Conservation (phyloP, 2,888 invertebrate genomes). For the Mystacides longicornis region DNA sequence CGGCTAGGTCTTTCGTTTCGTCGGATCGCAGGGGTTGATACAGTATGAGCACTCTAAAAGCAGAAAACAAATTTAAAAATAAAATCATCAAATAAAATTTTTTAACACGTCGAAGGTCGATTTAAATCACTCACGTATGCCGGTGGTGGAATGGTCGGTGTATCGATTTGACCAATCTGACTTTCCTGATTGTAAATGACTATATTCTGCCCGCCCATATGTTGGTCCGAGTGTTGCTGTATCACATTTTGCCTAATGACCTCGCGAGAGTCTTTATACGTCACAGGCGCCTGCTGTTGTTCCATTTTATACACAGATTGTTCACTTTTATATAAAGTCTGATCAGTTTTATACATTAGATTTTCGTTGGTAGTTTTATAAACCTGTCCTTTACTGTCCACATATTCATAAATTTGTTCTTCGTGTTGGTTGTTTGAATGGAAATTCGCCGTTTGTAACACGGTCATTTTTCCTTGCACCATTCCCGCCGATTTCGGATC, state of each 20-base stretch:
- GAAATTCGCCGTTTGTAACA: neutral
- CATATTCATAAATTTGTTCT: slow-evolving; percentile 26
- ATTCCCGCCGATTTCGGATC: slow-evolving; percentile 9
- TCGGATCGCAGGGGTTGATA: slow-evolving; percentile 27
- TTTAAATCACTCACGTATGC: slow-evolving; percentile 21
- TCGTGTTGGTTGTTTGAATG: neutral
- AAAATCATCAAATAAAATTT: neutral
- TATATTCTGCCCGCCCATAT: slow-evolving; percentile 4
- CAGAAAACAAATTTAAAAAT: neutral
- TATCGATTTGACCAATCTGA: neutral
- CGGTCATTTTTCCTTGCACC: slow-evolving; percentile 10
- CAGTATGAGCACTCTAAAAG: neutral
- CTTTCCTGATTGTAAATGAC: neutral
- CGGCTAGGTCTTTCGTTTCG: slow-evolving; percentile 44
- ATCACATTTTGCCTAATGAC: neutral
- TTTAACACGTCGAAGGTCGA: no score
- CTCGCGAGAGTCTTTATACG: neutral
- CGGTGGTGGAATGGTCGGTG: slow-evolving; percentile 10
- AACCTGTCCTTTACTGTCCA: slow-evolving; percentile 30
- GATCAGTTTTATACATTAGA: slow-evolving; percentile 2
- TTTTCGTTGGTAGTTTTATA: slow-evolving; percentile 7
- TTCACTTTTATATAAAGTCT: slow-evolving; percentile 25
- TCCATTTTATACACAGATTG: slow-evolving; percentile 3
- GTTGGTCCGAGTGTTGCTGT: neutral
- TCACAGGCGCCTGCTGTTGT: slow-evolving; percentile 23